phyloP scores from a whole-genome alignment of 2,797 vertebrate genomes.

The Echeneis naucrates region DNA sequence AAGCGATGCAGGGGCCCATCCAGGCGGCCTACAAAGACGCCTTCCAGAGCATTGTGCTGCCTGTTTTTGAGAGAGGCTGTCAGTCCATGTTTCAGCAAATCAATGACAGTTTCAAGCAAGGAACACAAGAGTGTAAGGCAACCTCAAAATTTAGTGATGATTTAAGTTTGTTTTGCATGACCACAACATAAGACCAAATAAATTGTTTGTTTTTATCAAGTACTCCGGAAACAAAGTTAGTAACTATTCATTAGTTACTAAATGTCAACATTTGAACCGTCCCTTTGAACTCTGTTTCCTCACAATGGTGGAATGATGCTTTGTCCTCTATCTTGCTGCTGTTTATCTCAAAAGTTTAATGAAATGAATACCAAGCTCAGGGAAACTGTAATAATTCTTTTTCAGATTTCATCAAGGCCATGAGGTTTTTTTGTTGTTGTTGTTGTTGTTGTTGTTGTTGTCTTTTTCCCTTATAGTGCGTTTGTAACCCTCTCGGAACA shows the following conservation, averaged over 20 bases:
- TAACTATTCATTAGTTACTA: background rate
- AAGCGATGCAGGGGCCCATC: conserved; percentile 95
- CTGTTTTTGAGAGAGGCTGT: conserved; percentile 96
- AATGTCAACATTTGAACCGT: background rate
- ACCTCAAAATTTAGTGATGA: background rate
- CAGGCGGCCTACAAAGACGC: conserved; percentile 94
- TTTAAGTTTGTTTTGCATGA: background rate
- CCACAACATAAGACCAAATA: background rate
- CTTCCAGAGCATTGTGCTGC: conserved; percentile 93
- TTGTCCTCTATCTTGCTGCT: background rate
- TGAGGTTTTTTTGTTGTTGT: conserved; percentile 40
- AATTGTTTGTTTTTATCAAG: background rate
- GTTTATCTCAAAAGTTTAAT: conserved; percentile 40
- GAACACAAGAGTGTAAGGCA: conserved; percentile 95
- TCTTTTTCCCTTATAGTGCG: no score
- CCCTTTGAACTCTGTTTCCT: background rate
- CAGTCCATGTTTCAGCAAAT: conserved; percentile 99
- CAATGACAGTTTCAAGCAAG: conserved; percentile 98
- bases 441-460: conserved; percentile 31
- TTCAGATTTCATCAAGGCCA: conserved; percentile 26
- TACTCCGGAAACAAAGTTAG: background rate
- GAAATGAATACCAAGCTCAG: conserved; percentile 39
- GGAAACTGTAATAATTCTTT: conserved; percentile 36
- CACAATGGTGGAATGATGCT: background rate
- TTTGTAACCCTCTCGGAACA: conserved; percentile 13